A percentile compares a stretch with the other conserved stretches of the same genome.
These are phyloP conservation scores for Pristionchus exspectatus DNA, from an alignment of 2,888 invertebrate species.

Conservation along the genomic window DNA sequence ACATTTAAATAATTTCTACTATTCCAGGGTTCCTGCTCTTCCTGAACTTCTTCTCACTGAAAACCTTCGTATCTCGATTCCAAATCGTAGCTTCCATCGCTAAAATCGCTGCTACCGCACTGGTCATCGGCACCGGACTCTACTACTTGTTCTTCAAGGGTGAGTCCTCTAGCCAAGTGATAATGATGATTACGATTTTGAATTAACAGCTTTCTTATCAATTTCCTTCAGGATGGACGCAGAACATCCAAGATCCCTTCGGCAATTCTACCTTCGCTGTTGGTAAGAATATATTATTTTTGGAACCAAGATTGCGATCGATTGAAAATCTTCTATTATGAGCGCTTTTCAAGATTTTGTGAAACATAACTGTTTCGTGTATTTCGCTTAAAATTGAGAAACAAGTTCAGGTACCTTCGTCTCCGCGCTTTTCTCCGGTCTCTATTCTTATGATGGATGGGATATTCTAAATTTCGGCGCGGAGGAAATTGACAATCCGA, in stretches of 20 bases:
- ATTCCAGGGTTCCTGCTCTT: constrained; percentile 71
- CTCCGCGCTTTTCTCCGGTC: constrained; percentile 73
- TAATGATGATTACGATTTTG: too few relatives aligned
- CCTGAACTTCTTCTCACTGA: constrained; percentile 77
- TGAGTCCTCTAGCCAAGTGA: too few relatives aligned
- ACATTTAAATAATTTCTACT: neutral
- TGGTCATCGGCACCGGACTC: constrained; percentile 73
- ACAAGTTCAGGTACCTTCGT: constrained; percentile 63
- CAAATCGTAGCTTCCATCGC: constrained; percentile 75
- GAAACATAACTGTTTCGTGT: neutral
- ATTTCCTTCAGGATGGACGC: constrained; percentile 56
- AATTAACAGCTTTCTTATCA: too few relatives aligned
- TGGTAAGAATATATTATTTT: neutral
- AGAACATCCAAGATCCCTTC: constrained; percentile 56
- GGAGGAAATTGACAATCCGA: constrained; percentile 76
- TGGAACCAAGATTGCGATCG: neutral
- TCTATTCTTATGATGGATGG: constrained; percentile 76
- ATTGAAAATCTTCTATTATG: neutral
- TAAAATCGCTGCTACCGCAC: constrained; percentile 70
- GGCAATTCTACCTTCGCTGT: constrained; percentile 22
- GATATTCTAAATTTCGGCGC: constrained; percentile 78
- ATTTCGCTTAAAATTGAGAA: neutral
- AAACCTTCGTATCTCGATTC: constrained; percentile 74
- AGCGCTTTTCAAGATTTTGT: neutral
- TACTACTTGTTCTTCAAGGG: constrained; percentile 70